A percentile compares a stretch with the other conserved stretches of the same genome.
Conservation (phyloP, 2,797 vertebrate genomes). For the Sebastes taczanowskii region DNA sequence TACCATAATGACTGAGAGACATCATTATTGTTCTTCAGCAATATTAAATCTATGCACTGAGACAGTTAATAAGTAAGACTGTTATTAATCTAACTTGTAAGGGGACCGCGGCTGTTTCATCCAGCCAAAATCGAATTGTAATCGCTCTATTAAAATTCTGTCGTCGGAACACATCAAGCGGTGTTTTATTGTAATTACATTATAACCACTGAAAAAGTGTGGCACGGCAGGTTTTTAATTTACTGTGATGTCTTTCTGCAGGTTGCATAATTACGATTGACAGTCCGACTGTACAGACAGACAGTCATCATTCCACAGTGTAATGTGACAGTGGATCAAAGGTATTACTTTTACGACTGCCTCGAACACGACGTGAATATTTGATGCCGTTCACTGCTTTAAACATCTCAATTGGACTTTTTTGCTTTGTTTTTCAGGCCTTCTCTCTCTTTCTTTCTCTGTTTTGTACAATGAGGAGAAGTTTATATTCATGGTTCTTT, state of each 20-base stretch:
- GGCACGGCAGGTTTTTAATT: constrained; percentile 43
- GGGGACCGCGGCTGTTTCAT: constrained; percentile 25
- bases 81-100: constrained; percentile 57
- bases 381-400: neutral
- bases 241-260: constrained; percentile 18
- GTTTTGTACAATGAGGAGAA: neutral
- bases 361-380: constrained; percentile 11
- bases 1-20: neutral
- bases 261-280: constrained; percentile 20
- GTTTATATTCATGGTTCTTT: neutral
- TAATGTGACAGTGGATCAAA: constrained; percentile 11
- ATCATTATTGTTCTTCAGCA: neutral
- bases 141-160: constrained; percentile 65
- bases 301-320: neutral
- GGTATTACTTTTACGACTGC: neutral
- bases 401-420: neutral
- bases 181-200: constrained; percentile 53
- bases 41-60: constrained; percentile 38
- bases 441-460: neutral
- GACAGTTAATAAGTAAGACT: constrained; percentile 45
- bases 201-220: constrained; percentile 26
- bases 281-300: constrained; percentile 12
- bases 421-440: neutral
- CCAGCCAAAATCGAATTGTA: constrained; percentile 40
- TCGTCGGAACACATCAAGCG: constrained; percentile 25